Conservation (phyloP, 2,888 invertebrate species). For the Eupithecia exiguata region DNA sequence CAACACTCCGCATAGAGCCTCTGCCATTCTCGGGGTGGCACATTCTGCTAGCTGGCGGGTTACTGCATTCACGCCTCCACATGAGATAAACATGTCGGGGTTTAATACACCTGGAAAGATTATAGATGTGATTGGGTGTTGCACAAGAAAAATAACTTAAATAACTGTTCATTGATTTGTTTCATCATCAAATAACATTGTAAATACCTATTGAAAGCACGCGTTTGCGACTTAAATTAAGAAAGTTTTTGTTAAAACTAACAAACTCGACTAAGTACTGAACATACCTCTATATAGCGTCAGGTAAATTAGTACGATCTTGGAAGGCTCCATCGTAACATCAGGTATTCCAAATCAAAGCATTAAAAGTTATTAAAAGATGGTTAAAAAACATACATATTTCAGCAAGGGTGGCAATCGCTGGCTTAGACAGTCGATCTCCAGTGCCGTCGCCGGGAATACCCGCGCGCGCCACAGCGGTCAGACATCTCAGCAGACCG, state of each 20-base stretch:
- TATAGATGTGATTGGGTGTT: not conserved
- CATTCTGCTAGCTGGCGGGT: slow-evolving; percentile 93
- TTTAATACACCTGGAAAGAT: slow-evolving; percentile 88
- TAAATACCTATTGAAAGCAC: no score
- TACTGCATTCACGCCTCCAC: slow-evolving; percentile 92
- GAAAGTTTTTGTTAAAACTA: no score
- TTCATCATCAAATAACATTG: no score
- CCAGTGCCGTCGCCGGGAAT: slow-evolving; percentile 88
- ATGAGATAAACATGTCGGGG: slow-evolving; percentile 89
- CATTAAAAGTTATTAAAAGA: no score
- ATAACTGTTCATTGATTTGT: no score
- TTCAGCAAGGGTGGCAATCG: slow-evolving; percentile 94
- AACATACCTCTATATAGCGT: no score
- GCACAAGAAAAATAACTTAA: no score
- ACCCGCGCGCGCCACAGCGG: slow-evolving; percentile 90
- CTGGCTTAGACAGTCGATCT: slow-evolving; percentile 92
- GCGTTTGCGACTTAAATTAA: no score
- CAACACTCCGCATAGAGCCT: slow-evolving; percentile 94
- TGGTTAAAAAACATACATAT: slow-evolving; percentile 84
- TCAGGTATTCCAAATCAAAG: no score
- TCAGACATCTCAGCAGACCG: slow-evolving; percentile 90
- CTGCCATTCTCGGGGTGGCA: slow-evolving; percentile 94
- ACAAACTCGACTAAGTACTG: no score
- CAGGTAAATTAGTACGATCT: no score
- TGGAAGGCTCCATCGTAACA: no score